Percentiles rank a stretch among this genome's conserved stretches.
phyloP scores from a whole-genome alignment of 2,113 vertebrate genomes.

The Apodemus sylvaticus region DNA sequence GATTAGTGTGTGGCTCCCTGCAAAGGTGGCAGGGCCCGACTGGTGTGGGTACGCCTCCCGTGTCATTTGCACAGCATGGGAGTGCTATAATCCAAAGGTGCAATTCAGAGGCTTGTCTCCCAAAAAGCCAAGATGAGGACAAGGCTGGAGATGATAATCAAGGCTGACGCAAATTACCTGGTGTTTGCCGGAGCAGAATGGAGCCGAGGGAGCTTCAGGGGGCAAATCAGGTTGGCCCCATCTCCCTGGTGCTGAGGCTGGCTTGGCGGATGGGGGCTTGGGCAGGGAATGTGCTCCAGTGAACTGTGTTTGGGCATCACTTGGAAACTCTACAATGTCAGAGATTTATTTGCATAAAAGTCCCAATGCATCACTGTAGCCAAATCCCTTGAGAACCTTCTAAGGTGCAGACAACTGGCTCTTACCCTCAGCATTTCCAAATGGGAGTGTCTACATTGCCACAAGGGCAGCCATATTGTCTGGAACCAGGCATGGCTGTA shows the following conservation, averaged over 20 bases:
- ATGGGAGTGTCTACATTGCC: neutral
- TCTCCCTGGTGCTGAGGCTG: neutral
- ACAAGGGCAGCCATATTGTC: neutral
- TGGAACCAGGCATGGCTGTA: neutral
- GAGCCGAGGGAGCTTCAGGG: neutral
- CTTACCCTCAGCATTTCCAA: neutral
- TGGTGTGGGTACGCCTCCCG: neutral
- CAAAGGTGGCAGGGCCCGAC: neutral
- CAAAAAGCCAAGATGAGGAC: neutral
- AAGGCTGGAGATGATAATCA: neutral
- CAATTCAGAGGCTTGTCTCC: constrained; percentile 23
- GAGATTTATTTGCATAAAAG: no score
- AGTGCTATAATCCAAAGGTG: constrained; percentile 21
- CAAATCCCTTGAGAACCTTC: neutral
- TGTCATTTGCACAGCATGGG: constrained; percentile 60
- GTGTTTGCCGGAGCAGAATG: neutral
- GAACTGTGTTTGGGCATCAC: neutral
- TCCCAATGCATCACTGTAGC: neutral
- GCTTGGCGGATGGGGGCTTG: neutral
- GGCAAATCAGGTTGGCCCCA: neutral
- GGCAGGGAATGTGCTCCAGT: fast-evolving
- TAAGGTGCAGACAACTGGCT: neutral
- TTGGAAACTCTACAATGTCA: neutral
- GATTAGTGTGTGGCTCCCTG: neutral
- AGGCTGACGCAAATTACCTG: constrained; percentile 59